phyloP scores from a whole-genome alignment of 35 echinoderm and acorn worm genomes.

The Apostichopus parvimensis region DNA sequence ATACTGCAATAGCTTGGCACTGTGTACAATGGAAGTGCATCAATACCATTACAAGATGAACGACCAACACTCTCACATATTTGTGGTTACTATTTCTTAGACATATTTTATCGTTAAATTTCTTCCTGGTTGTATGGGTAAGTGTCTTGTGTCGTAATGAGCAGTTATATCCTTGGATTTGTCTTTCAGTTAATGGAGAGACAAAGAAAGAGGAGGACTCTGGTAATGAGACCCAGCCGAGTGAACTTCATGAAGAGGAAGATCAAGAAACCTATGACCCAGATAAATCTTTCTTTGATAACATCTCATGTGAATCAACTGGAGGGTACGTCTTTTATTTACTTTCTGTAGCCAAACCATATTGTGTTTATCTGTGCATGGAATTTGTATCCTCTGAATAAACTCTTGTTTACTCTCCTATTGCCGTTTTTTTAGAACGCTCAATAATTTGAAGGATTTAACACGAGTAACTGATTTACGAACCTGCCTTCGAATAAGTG shows the following conservation, averaged over 20 bases:
- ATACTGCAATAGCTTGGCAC: no score
- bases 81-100: not conserved
- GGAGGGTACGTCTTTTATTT: conserved; percentile 13
- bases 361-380: no score
- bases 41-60: no score
- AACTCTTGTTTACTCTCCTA: no score
- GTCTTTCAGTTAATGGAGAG: conserved; percentile 80
- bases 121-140: not conserved
- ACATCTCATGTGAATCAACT: conserved; percentile 89
- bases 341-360: no score
- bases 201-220: conserved; percentile 73
- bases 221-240: conserved; percentile 80
- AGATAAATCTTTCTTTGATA: conserved; percentile 98
- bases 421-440: no score
- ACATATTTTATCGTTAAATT: not conserved
- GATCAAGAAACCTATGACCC: conserved; percentile 76
- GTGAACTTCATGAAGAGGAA: conserved; percentile 74
- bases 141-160: not conserved
- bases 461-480: no score
- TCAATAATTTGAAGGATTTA: no score
- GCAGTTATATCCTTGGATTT: not conserved
- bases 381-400: no score
- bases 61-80: no score
- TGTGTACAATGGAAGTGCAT: no score
- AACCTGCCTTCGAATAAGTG: no score